Evolutionary conservation across 2,888 invertebrate species (phyloP), one percentile per base, ranked within the genome.

Genomic region (Ctena decussata): DNA sequence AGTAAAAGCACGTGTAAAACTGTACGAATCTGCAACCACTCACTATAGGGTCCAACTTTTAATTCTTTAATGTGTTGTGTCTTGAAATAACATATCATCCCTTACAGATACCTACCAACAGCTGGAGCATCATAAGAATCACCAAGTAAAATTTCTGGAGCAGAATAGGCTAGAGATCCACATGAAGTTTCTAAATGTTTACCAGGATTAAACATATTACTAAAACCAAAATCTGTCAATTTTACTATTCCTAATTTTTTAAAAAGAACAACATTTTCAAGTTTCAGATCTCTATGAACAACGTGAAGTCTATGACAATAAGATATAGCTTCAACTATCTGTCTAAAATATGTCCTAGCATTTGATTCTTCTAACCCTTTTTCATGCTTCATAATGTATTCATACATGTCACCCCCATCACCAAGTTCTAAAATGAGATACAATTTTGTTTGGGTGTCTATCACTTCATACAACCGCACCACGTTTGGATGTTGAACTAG

Each of bases 181-280:
- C 99, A 99, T 46, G 99, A 99, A 32, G 99, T 99, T 96, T 99
- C 98, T 94, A 99, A 96, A 96, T 99, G 99, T 96, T 98, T 98
- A 74, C 99, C 99, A 32, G 99, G 99, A 95, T 95, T 96, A 97
- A 96, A 97, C 93, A 96, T 96, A 97, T 99, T 99, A 96, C 99
- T 99, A 94, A 97, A 97, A 53, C 96, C 99, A 96, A 99, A 99
- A 96, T 99, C 99, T 86, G 99, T 99, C 95, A 99, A 97, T 96
- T 99, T 99, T 44, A 99, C 99, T 95, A 98, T 97, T 82, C 99
- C 99, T 77, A 98, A 97, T 96, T 99, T 98, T 96, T 99, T 98
- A 96, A 99, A 99, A 96, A 99, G 99, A 74, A 99, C 99, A 84
- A 99, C 99, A 97, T 99, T 99, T 96, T 99, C 99, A 21, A 99